phyloP scores from a whole-genome alignment of 64 coral and sea anemone species.

The Montipora capricornis region DNA sequence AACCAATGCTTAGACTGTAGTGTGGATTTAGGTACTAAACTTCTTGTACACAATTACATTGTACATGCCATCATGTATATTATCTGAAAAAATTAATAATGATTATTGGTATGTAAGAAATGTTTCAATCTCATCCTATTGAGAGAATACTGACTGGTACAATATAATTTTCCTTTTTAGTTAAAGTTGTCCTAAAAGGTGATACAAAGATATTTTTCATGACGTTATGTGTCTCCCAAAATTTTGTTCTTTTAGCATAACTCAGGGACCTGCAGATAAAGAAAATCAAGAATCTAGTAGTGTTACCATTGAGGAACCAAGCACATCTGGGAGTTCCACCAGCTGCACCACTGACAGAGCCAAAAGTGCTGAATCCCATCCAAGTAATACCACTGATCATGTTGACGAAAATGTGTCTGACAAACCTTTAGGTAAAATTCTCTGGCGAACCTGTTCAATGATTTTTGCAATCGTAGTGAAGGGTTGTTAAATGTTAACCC shows the following conservation, averaged over 20 bases:
- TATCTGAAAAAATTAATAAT: too few relatives aligned
- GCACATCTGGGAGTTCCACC: neutral
- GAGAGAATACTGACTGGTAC: too few relatives aligned
- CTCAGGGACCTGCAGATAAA: neutral
- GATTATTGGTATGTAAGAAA: too few relatives aligned
- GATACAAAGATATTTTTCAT: neutral
- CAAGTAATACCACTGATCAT: neutral
- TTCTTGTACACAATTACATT: too few relatives aligned
- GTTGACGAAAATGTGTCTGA: neutral
- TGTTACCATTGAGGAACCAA: neutral
- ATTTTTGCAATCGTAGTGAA: neutral
- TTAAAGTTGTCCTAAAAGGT: too few relatives aligned
- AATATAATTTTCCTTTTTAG: too few relatives aligned
- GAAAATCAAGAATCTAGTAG: neutral
- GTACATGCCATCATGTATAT: too few relatives aligned
- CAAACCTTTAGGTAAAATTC: conserved; percentile 11
- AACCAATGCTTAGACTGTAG: too few relatives aligned
- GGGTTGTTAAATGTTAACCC: too few relatives aligned
- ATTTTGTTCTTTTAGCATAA: neutral
- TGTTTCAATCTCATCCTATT: too few relatives aligned
- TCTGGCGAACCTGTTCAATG: neutral
- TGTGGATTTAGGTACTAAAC: too few relatives aligned
- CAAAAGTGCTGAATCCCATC: neutral
- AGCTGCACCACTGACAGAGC: neutral
- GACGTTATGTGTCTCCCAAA: neutral